Evolutionary conservation across 1,140 invertebrate genomes (phyloP).

Genomic region (Thaumetopoea pityocampa): DNA sequence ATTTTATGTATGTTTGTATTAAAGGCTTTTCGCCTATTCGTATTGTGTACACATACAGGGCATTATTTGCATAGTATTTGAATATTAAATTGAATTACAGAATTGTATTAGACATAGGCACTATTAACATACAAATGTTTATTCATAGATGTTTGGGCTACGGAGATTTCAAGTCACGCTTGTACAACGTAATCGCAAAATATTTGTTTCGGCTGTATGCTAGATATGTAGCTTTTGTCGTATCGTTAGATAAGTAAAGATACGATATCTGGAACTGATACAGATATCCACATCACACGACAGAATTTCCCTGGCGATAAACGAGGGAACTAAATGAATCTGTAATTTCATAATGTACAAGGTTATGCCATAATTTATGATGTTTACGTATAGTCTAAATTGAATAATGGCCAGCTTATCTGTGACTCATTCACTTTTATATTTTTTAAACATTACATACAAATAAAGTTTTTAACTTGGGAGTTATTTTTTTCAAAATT

Average conservation of each 20-base stretch:
- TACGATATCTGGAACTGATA: conserved; percentile 57
- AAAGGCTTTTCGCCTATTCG: conserved; percentile 3
- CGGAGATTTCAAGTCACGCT: conserved; percentile 16
- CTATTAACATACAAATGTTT: conserved; percentile 11
- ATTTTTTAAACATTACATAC: conserved; percentile 3
- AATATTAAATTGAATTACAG: conserved; percentile 1
- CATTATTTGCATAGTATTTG: conserved; percentile 16
- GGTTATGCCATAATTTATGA: conserved; percentile 19
- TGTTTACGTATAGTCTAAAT: no score
- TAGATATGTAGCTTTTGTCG: conserved; percentile 34
- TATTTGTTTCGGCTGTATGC: conserved; percentile 41
- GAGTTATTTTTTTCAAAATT: no score
- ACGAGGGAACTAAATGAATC: conserved; percentile 6
- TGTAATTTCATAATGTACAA: conserved; percentile 17
- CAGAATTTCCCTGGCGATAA: conserved; percentile 5
- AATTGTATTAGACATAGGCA: neutral
- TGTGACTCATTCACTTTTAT: no score
- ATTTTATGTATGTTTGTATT: conserved; percentile 9
- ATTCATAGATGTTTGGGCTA: conserved; percentile 19
- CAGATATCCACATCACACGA: conserved; percentile 36
- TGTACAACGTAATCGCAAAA: conserved; percentile 28
- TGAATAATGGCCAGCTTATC: no score
- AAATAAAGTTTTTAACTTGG: conserved; percentile 8
- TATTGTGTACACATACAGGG: conserved; percentile 5
- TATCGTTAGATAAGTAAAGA: conserved; percentile 45